Base-by-base conservation (phyloP, 1,140 invertebrate species). In the Hycleus phaleratus region DNA sequence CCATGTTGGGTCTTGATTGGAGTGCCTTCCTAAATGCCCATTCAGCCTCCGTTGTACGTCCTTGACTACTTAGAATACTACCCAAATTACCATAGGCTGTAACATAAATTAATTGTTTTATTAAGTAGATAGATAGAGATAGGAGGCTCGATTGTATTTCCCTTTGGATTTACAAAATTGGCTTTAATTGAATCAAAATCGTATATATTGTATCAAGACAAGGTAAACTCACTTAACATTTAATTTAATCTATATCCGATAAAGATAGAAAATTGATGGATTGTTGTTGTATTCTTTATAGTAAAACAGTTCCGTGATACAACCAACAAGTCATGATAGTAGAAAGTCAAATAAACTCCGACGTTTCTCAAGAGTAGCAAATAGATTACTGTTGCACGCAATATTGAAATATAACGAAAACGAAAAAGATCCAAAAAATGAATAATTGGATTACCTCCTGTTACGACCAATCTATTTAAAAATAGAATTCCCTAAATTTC, bases 51-150 rank as follows among this genome's bases (percentile, higher is more conserved):
- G 82, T 79, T 44, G 85, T 81, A 56, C 89, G 80, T 40, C 91
- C 93, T 73, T 91, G 86, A 24, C 85, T 83, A 73, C 90, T 97
- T 52, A 95, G 79, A 51, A 96, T 86, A 71, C 93, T 93, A 56
- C 91, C 93, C 72, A 95, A 81, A 78, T 96, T 96, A 50, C 93
- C 91, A 71, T 92, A 92, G 43, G 94, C 93, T 96, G 79, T 64
- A 82, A 32, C 32, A 32, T 32, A 32, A 32, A 32, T 32, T 32
- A 32, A 32, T 32, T 32, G 32, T 32, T 32, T 32, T 32, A 32
- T 32, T 32, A 32, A 7, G 0, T 5, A 32, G 32, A 32, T 32
- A 32, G 32, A 32, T 32, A 4, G 32, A 32, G 32, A 32, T 32
- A 32, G 32, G 32, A 32, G 32, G 4, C 4, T 32, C 32, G 4